Percentiles rank a stretch among this genome's conserved stretches.
These are phyloP conservation scores for Rhynchotus rufescens DNA, from an alignment of 2,797 vertebrate genomes.

Conservation along the genomic window DNA sequence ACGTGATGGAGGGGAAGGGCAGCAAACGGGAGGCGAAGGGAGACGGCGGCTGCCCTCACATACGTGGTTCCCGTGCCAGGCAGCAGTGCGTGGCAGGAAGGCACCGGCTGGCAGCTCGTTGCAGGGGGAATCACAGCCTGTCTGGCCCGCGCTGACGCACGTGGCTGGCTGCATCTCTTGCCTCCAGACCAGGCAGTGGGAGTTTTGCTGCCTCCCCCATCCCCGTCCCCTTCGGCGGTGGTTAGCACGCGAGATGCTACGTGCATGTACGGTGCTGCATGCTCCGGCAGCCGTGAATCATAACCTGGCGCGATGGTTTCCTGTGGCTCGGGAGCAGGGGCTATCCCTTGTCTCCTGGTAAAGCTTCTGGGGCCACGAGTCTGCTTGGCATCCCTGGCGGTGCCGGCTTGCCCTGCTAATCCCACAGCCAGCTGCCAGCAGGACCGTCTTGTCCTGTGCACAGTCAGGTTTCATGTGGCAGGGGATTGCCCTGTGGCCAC, in stretches of 20 bases:
- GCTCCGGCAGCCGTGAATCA: fast-evolving
- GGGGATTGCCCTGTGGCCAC: not conserved
- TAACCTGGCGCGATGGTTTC: not conserved
- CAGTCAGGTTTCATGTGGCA: not conserved
- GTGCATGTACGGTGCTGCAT: not conserved
- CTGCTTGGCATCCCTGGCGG: not conserved
- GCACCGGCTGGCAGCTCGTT: not conserved
- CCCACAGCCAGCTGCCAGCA: not conserved
- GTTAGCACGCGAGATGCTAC: not conserved
- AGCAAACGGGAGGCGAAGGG: not conserved
- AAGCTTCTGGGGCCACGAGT: not conserved
- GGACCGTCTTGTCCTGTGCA: not conserved
- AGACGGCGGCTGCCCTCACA: not conserved
- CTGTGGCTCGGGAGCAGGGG: not conserved
- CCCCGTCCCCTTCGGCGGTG: not conserved
- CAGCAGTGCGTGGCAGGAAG: not conserved
- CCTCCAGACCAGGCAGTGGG: not conserved
- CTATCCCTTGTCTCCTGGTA: not conserved
- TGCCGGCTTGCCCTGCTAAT: not conserved
- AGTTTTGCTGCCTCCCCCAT: not conserved
- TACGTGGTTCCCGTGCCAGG: not conserved
- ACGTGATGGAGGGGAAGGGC: conserved; percentile 24
- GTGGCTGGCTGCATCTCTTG: not conserved
- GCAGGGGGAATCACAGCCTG: not conserved
- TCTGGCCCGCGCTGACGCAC: not conserved